These are phyloP conservation scores for Peromyscus attwateri DNA, from an alignment of 2,797 vertebrate genomes.

Conservation along the genomic window DNA sequence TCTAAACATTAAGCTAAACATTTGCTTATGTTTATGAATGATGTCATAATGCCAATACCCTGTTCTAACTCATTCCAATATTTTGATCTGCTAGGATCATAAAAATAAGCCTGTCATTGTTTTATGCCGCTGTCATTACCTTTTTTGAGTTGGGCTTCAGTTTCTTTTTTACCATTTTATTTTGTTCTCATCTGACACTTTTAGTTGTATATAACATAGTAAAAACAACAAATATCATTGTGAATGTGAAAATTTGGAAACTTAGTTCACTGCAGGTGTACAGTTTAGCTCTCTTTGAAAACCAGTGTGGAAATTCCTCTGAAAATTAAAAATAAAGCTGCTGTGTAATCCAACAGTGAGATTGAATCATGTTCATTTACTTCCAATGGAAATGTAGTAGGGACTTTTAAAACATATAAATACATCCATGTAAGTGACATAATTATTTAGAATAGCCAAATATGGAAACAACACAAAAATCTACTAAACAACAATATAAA, in stretches of 20 bases:
- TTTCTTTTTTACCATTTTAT: not conserved
- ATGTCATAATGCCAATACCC: not conserved
- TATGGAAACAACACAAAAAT: not conserved
- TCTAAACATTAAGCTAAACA: not conserved
- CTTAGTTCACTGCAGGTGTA: not conserved
- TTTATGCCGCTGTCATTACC: not conserved
- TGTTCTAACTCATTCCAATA: not conserved
- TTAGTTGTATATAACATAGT: not conserved
- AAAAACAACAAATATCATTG: not conserved
- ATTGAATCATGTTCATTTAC: not conserved
- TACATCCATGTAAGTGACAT: accelerated
- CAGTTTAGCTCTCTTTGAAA: not conserved
- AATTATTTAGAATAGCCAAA: not conserved
- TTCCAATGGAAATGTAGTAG: not conserved
- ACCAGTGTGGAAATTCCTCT: not conserved
- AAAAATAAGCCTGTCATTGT: not conserved
- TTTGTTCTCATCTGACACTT: not conserved
- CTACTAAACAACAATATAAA: not conserved
- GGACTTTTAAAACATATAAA: not conserved
- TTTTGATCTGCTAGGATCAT: not conserved
- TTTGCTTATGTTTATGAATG: not conserved
- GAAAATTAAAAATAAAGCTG: not conserved
- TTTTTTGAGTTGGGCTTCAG: not conserved
- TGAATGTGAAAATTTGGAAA: not conserved
- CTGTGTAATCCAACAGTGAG: not conserved